These are phyloP conservation scores for Enchytraeus crypticus DNA, from an alignment of 2,888 invertebrate genomes.

Conservation along the genomic window DNA sequence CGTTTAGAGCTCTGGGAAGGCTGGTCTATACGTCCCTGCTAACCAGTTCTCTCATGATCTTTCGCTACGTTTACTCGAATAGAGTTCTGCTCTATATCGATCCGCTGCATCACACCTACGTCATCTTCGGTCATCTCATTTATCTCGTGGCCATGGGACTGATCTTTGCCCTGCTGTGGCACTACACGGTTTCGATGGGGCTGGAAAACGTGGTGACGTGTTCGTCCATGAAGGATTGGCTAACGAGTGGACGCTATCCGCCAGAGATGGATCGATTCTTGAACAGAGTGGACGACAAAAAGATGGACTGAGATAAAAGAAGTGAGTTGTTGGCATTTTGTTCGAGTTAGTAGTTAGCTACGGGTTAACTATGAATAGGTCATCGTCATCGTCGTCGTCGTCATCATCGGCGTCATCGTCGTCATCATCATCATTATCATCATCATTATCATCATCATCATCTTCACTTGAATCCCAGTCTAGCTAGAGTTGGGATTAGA, in stretches of 20 bases:
- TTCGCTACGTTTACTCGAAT: conserved; percentile 1
- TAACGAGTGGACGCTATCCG: neutral
- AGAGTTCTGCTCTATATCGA: conserved; percentile 4
- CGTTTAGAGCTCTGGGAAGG: neutral
- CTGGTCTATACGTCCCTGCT: neutral
- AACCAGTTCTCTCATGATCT: conserved; percentile 2
- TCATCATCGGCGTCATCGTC: too few species aligned
- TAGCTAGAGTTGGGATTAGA: too few species aligned
- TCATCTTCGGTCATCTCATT: conserved; percentile 1
- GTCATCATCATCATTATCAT: too few species aligned
- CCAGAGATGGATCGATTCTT: too few species aligned
- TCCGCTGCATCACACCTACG: neutral
- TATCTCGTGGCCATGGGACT: neutral
- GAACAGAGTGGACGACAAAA: too few species aligned
- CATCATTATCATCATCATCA: too few species aligned
- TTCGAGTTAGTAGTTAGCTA: too few species aligned
- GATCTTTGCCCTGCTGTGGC: conserved; percentile 3
- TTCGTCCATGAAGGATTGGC: neutral
- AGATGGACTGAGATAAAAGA: too few species aligned
- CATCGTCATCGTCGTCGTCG: too few species aligned
- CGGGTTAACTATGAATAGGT: too few species aligned
- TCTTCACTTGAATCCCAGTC: too few species aligned
- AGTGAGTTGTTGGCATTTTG: too few species aligned
- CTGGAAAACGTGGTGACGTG: neutral
- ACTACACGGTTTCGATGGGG: conserved; percentile 1